Base-by-base conservation (phyloP, 2,113 vertebrate species). In the Mustelus asterias region DNA sequence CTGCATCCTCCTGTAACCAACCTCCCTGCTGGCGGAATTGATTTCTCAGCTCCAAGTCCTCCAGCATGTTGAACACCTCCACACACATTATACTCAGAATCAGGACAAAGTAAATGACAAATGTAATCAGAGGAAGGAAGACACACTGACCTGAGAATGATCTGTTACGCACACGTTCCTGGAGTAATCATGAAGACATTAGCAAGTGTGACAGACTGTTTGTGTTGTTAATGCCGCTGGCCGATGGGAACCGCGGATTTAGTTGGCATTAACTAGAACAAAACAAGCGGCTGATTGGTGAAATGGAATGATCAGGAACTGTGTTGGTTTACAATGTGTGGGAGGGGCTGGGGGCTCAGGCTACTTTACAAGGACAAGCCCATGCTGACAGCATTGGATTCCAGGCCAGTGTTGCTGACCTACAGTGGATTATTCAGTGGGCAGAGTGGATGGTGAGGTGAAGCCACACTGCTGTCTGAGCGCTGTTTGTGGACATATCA, bases 221-320 rank as follows among this genome's bases (percentile, higher is more conserved):
- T 16, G 1, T 89, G 86, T 54, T 67, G 60, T 93, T 41, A 7
- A 22, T 65, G 89, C 16, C 22, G 33, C 33, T 65, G 88, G 58
- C 54, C 3, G 88, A 14, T 63, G 88, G 26, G 89, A 93, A 16
- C 89, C 10, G 18, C 37, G 58, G 89, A 37, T 93, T 93, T 93
- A 93, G 89, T 67, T 11, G 89, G 89, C 33, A 65, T 93, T 93
- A 93, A 65, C 89, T 22, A n/a, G 60, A 93, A 93, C 89, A 93
- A 93, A 93, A 18, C 20, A 37, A 93, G 16, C 9, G n/a, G 60
- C n/a, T 65, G 4, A 65, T 16, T 37, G 89, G 37, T 93, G 89
- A 93, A 65, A 37, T n/a, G 18, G 89, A 93, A 93, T 65, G 63
- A 93, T 67, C 89, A 37, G 60, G 60, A 65, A 93, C 33, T 65